Base-by-base conservation (phyloP, 2,888 invertebrate species). In the Drosophila borealis region DNA sequence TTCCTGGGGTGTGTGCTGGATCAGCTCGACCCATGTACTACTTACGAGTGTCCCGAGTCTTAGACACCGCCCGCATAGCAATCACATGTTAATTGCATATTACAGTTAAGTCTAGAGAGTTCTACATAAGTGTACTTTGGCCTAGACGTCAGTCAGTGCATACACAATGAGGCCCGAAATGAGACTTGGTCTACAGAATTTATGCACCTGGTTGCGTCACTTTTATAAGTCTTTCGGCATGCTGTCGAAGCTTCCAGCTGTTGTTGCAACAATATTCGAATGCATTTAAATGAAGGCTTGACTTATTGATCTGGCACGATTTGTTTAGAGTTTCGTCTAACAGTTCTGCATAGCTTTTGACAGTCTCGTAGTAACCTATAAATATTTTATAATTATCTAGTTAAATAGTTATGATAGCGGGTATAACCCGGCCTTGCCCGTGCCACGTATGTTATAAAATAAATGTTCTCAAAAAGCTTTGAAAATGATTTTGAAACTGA, bases 61-160 rank as follows among this genome's bases (percentile, higher is more conserved):
- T n/a, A 11, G 25, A 56, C 77, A 51, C 48, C 19, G 17, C 50
- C 25, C 29, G 85, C 82, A 88, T 82, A 48, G 49, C 69, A 82
- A 88, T 73, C 8, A 53, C 25, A 60, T 51, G 63, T 37, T 79
- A 76, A 88, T 79, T 66, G 46, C 56, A 48, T 66, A 79, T 63
- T 62, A 78, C 88, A 70, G 86, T 85, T 79, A 81, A 11, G 10
- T 64, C 25, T 49, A 5, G 25, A 67, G 39, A 41, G 53, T 55
- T 67, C 37, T 56, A 55, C 25, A 25, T 14, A 67, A 56, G 50
- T 60, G 63, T 66, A 39, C 14, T 39, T 46, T 45, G 34, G 11
- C 9, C 17, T 29, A 10, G 29, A 59, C 25, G 21, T 19, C 53
- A 34, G 3, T n/a, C 13, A 45, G n/a, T 45, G 74, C 64, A 76